These are phyloP conservation scores for Hipposideros armiger DNA, from an alignment of 2,113 vertebrate species.

Conservation along the genomic window DNA sequence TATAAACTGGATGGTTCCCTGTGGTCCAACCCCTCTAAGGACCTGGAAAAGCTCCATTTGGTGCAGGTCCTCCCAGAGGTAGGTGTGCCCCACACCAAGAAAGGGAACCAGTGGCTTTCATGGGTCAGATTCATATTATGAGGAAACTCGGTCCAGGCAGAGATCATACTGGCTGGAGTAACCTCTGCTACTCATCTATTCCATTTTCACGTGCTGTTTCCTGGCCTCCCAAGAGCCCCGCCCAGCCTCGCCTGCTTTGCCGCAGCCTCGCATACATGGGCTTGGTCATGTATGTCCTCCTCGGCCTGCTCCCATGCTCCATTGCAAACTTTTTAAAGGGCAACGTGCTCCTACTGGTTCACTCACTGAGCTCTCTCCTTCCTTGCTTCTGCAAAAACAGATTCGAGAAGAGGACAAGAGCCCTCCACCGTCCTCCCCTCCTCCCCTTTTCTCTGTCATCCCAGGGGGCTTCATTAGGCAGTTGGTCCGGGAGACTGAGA, in stretches of 20 bases:
- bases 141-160: background rate
- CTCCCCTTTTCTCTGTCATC: slow-evolving; percentile 90
- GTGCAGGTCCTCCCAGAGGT: background rate
- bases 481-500: slow-evolving; percentile 95
- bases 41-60: background rate
- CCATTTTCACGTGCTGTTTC: background rate
- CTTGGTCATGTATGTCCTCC: background rate
- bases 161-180: accelerated
- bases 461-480: slow-evolving; percentile 97
- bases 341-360: background rate
- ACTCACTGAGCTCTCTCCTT: background rate
- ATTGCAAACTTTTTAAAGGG: background rate
- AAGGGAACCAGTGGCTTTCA: background rate
- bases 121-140: accelerated
- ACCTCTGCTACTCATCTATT: accelerated
- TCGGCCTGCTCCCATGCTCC: background rate
- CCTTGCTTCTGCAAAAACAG: slow-evolving; percentile 85
- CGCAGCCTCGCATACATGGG: background rate
- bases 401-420: slow-evolving; percentile 96
- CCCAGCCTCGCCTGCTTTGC: background rate
- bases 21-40: background rate
- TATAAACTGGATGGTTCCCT: background rate
- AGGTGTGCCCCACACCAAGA: background rate
- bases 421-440: slow-evolving; percentile 84
- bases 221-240: accelerated